Evolutionary conservation across 1,140 invertebrate species (phyloP).

Genomic region (Anastatus disparis): DNA sequence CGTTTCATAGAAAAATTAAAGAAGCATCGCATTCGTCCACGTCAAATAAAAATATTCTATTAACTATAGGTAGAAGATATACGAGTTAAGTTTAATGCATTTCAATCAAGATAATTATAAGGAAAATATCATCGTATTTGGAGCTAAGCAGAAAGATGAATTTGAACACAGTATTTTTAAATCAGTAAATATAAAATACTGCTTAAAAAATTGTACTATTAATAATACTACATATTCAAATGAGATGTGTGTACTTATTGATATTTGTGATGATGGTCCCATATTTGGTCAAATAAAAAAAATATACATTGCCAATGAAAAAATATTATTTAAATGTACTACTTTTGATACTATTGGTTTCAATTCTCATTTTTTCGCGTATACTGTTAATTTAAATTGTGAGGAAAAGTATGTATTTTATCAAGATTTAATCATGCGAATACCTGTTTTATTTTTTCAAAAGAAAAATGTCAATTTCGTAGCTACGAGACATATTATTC

Average conservation of each 20-base stretch:
- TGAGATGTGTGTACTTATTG: not conserved
- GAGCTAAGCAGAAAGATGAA: not conserved
- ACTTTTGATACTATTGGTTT: not conserved
- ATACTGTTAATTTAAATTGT: too few relatives aligned
- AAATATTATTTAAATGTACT: not conserved
- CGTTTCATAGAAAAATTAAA: slow-evolving; percentile 37
- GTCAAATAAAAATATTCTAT: not conserved
- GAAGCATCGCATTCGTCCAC: not conserved
- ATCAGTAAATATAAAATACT: not conserved
- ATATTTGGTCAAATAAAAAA: not conserved
- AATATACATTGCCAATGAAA: not conserved
- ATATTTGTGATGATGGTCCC: not conserved
- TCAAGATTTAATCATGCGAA: too few relatives aligned
- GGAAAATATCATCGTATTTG: not conserved
- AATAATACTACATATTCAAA: not conserved
- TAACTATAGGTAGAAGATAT: not conserved
- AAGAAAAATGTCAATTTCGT: too few relatives aligned
- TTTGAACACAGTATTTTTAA: not conserved
- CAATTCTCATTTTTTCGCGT: not conserved
- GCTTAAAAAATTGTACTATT: not conserved
- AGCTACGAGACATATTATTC: too few relatives aligned
- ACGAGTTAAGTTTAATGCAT: not conserved
- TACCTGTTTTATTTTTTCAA: too few relatives aligned
- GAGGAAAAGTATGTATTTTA: too few relatives aligned
- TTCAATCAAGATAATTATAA: not conserved